Base-by-base conservation (phyloP, 2,797 vertebrate species). In the Silurus lanzhouensis region DNA sequence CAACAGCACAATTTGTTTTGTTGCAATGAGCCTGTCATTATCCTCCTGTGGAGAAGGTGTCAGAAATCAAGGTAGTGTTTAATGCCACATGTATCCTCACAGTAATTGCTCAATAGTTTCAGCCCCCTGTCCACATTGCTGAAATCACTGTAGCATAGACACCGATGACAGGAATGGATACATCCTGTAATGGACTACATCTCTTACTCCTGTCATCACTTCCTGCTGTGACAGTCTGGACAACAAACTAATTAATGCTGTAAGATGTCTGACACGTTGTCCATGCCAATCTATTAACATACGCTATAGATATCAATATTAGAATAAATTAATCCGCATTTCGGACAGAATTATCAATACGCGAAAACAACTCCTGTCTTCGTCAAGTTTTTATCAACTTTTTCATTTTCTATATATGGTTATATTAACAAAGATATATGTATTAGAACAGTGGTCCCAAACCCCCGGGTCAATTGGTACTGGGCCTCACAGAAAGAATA, bases 31-130 rank as follows among this genome's bases (percentile, higher is more conserved):
- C 60, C 83, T 77, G 58, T 55, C 80, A 44, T 61, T 87, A 92
- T 89, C 81, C 63, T 88, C 84, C 10, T 0, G 7, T 20, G 88
- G 90, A 91, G 91, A 90, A 85, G 86, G 22, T 17, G 80, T 77
- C 84, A 85, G 83, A 72, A 89, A 83, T 84, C 52, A 57, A 63
- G 85, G 60, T 81, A 85, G 67, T 84, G 71, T 88, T 90, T n/a
- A 44, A 72, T 19, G 17, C 84, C 57, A 55, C 74, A 58, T 19
- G 72, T 25, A 19, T 19, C 38, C 57, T 57, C 31, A 27, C 44
- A 48, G 64, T 70, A 20, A 60, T 52, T 38, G 15, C 12, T 72
- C 70, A 31, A 31, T 60, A 82, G 22, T 60, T 74, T 76, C 79
- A 67, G 31, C 27, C 25, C 19, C 4, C 38, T 81, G 78, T 48